These are phyloP conservation scores for Centrocercus urophasianus DNA, from an alignment of 2,113 vertebrate genomes.

Conservation along the genomic window DNA sequence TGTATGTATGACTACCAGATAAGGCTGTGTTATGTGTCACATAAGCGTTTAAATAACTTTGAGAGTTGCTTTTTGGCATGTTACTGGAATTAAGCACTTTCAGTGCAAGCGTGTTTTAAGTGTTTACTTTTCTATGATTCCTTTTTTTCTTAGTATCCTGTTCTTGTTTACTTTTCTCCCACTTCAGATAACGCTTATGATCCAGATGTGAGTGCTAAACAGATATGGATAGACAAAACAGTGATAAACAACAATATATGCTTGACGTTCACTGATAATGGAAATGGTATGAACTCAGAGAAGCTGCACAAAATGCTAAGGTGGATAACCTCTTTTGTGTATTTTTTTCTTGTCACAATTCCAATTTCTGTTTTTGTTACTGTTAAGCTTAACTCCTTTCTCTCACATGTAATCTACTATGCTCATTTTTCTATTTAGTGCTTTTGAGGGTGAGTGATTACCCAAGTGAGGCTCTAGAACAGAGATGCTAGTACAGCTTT, in stretches of 20 bases:
- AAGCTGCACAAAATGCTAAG: constrained; percentile 96
- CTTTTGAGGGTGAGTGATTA: background rate
- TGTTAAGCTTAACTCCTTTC: background rate
- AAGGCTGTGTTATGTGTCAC: background rate
- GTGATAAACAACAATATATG: constrained; percentile 81
- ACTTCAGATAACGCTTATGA: constrained; percentile 94
- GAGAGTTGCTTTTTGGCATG: background rate
- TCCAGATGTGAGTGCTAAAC: constrained; percentile 92
- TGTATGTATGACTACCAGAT: background rate
- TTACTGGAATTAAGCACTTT: background rate
- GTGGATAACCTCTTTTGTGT: constrained; percentile 65
- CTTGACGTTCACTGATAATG: constrained; percentile 93
- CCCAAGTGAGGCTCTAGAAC: background rate
- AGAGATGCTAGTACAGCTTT: background rate
- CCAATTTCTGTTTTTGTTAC: background rate
- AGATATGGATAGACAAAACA: constrained; percentile 96
- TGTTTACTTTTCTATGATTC: background rate
- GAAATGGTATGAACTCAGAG: constrained; percentile 87
- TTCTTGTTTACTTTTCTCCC: background rate
- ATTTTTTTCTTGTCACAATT: background rate
- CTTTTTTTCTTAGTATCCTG: background rate
- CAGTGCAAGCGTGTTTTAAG: background rate
- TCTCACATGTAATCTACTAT: fast-evolving
- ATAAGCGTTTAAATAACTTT: background rate
- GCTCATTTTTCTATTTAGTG: background rate